phyloP scores from a whole-genome alignment of 2,888 invertebrate species.

The Conomelus anceps region DNA sequence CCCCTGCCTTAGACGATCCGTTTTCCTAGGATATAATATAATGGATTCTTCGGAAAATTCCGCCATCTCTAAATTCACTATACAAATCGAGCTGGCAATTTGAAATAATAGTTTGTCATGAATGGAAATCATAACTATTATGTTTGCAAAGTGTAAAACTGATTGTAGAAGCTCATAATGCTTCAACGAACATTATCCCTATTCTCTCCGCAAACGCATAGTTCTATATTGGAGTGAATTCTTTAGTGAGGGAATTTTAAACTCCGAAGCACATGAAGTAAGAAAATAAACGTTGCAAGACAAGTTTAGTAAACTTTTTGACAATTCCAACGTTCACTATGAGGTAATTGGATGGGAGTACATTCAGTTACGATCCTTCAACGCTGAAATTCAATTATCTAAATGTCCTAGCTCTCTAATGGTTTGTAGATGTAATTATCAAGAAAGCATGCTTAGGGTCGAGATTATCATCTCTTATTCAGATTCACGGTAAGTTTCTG shows the following conservation, averaged over 20 bases:
- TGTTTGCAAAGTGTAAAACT: no score
- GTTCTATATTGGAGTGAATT: neutral
- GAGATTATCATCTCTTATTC: neutral
- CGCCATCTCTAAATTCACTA: no score
- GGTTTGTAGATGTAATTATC: neutral
- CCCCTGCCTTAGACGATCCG: no score
- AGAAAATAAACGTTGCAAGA: neutral
- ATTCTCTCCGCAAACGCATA: no score
- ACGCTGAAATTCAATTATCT: neutral
- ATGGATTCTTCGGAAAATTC: no score
- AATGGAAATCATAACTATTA: no score
- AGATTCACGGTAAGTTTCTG: neutral
- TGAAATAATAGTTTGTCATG: no score
- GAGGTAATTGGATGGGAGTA: neutral
- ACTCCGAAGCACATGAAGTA: neutral
- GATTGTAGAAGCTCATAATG: no score
- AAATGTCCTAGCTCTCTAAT: neutral
- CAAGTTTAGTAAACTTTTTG: neutral
- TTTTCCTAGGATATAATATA: no score
- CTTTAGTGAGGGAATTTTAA: neutral
- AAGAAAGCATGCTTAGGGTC: neutral
- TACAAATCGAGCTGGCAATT: no score
- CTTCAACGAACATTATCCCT: no score
- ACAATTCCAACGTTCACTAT: neutral
- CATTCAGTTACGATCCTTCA: neutral